Conservation (phyloP, 1,140 invertebrate genomes). For the Hyles vespertilio region DNA sequence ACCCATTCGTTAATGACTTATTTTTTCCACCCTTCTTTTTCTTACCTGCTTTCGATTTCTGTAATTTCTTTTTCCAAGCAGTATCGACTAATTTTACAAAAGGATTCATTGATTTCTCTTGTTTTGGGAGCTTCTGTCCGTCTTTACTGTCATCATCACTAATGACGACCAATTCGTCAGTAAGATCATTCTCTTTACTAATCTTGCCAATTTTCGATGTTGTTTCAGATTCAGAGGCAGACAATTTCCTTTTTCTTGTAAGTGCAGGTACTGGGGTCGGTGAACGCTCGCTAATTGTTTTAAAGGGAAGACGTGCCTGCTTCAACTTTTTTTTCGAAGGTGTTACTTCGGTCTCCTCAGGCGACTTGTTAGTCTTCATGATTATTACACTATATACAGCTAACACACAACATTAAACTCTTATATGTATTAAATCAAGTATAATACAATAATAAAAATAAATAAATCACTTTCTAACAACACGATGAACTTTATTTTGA, state of each 20-base stretch:
- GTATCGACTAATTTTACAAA: conserved; percentile 60
- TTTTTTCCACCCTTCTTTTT: conserved; percentile 41
- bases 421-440: not conserved
- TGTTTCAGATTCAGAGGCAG: conserved; percentile 40
- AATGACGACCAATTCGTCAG: conserved; percentile 45
- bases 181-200: conserved; percentile 44
- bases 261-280: conserved; percentile 36
- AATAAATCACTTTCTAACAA: conserved; percentile 36
- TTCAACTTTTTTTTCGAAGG: conserved; percentile 67
- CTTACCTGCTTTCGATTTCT: conserved; percentile 43
- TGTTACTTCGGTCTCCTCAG: conserved; percentile 51
- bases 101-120: conserved; percentile 42
- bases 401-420: conserved; percentile 20
- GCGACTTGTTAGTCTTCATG: conserved; percentile 60
- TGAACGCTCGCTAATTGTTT: conserved; percentile 54
- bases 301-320: conserved; percentile 66
- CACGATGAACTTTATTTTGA: conserved; percentile 26
- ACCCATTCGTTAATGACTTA: conserved; percentile 12
- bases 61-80: conserved; percentile 56
- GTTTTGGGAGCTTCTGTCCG: conserved; percentile 16
- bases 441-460: conserved; percentile 19
- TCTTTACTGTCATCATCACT: conserved; percentile 62
- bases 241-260: conserved; percentile 61
- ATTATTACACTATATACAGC: conserved; percentile 13
- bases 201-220: conserved; percentile 58